Evolutionary conservation across 1,140 invertebrate genomes (phyloP), one percentile per base, ranked within the genome.

Genomic region (Conus betulinus): DNA sequence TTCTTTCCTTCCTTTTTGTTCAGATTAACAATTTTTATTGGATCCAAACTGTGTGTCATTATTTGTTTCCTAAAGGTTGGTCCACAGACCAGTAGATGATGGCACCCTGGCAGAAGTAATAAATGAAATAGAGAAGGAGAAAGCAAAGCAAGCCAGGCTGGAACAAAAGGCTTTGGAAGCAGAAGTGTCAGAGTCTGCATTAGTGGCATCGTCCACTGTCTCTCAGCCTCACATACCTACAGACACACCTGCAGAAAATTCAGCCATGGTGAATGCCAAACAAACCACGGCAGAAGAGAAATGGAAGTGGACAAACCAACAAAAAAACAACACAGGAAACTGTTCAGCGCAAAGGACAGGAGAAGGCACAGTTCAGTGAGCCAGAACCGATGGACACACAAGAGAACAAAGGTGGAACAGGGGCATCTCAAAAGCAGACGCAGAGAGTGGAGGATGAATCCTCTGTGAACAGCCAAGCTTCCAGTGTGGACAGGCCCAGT

Each of bases 71-170:
- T 83, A 88, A 85, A 95, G 94, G 82, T 91, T 93, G n/a, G 57
- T 94, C n/a, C 93, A 94, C 82, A 88, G 94, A 89, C 88, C 91
- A 60, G 92, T 94, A 13, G 93, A 94, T 87, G 92, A 93, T 55
- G 51, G 71, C n/a, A 88, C 87, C 5, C 78, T 94, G 25, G 89
- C 89, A 67, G 90, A 92, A 52, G 91, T 94, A 57, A 85, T 87
- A 74, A 79, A 90, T 51, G 90, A 93, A 78, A 84, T 94, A 55
- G 94, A 93, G 67, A 91, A 91, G 84, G 92, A 94, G 39, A 93
- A 92, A 87, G 88, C 85, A 20, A 93, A 92, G 87, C 91, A 93
- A 88, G 90, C 90, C 20, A 93, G 88, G 89, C 85, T 94, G 60
- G 91, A 91, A 79, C 86, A 78, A 84, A 91, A 60, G 90, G 91